phyloP scores from a whole-genome alignment of 2,797 vertebrate species.

The Tachyglossus aculeatus region DNA sequence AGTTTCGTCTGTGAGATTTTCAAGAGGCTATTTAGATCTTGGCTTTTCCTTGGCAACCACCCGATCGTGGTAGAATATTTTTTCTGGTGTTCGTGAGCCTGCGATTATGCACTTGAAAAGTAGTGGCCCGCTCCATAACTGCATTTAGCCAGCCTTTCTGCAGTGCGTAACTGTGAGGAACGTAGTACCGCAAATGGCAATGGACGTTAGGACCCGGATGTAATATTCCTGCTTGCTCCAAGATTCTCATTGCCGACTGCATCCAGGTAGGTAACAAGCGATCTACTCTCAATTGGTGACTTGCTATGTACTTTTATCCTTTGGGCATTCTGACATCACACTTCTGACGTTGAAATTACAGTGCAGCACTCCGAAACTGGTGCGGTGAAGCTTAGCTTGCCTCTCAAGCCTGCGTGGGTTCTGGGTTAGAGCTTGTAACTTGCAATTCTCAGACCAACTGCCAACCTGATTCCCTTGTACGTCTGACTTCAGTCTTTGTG shows the following conservation, averaged over 20 bases:
- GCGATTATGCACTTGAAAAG: slow-evolving; percentile 79
- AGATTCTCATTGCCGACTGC: slow-evolving; percentile 98
- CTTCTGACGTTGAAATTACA: slow-evolving; percentile 92
- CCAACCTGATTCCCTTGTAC: slow-evolving; percentile 76
- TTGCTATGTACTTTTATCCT: slow-evolving; percentile 82
- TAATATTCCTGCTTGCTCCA: slow-evolving; percentile 93
- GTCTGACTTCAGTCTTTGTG: slow-evolving; percentile 68
- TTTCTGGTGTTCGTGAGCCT: slow-evolving; percentile 80
- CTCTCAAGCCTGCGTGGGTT: slow-evolving; percentile 70
- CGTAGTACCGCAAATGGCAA: slow-evolving; percentile 99
- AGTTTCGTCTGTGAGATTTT: slow-evolving; percentile 76
- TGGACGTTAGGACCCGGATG: slow-evolving; percentile 99
- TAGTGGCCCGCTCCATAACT: slow-evolving; percentile 85
- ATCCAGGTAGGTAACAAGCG: slow-evolving; percentile 95
- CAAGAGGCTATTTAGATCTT: slow-evolving; percentile 74
- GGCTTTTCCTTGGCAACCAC: slow-evolving; percentile 79
- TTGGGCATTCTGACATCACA: slow-evolving; percentile 97
- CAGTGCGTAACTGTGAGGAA: slow-evolving; percentile 99
- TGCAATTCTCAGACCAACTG: slow-evolving; percentile 68
- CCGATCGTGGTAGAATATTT: slow-evolving; percentile 74
- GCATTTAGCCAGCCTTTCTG: slow-evolving; percentile 94
- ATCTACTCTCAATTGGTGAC: slow-evolving; percentile 85
- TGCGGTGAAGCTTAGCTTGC: slow-evolving; percentile 67
- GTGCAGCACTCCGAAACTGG: slow-evolving; percentile 88
- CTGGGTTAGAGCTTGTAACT: slow-evolving; percentile 71